Conservation (phyloP, 2,888 invertebrate genomes). For the Monoplex corrugatus region DNA sequence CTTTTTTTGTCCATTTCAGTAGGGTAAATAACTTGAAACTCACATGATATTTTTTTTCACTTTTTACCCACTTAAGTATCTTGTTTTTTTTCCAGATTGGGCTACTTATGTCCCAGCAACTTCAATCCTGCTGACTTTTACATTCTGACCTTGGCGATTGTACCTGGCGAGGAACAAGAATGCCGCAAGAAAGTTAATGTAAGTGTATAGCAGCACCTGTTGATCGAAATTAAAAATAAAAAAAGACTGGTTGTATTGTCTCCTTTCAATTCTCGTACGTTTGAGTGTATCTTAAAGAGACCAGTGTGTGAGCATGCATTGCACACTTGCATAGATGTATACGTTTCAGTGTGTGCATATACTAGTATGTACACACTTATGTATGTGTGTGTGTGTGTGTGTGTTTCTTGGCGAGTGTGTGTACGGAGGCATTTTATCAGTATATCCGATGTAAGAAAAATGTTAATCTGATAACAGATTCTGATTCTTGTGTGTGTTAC, state of each 20-base stretch:
- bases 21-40: no score
- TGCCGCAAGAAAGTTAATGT: conserved; percentile 86
- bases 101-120: conserved; percentile 71
- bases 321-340: not conserved
- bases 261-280: no score
- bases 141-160: conserved; percentile 92
- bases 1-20: no score
- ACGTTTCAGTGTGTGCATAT: not conserved
- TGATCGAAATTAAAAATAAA: no score
- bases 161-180: conserved; percentile 90
- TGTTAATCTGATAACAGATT: not conserved
- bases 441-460: not conserved
- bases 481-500: conserved; percentile 47
- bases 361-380: not conserved
- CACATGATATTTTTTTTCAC: not conserved
- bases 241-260: no score
- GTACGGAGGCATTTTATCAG: conserved; percentile 37
- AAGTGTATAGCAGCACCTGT: conserved; percentile 18
- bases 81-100: conserved; percentile 53
- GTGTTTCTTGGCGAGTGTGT: not conserved
- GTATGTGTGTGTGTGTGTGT: not conserved
- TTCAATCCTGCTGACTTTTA: conserved; percentile 88
- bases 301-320: not conserved
- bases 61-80: not conserved
- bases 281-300: no score